Evolutionary conservation across 1,140 invertebrate genomes (phyloP), one percentile per base, ranked within the genome.

Genomic region (Conus ventricosus): DNA sequence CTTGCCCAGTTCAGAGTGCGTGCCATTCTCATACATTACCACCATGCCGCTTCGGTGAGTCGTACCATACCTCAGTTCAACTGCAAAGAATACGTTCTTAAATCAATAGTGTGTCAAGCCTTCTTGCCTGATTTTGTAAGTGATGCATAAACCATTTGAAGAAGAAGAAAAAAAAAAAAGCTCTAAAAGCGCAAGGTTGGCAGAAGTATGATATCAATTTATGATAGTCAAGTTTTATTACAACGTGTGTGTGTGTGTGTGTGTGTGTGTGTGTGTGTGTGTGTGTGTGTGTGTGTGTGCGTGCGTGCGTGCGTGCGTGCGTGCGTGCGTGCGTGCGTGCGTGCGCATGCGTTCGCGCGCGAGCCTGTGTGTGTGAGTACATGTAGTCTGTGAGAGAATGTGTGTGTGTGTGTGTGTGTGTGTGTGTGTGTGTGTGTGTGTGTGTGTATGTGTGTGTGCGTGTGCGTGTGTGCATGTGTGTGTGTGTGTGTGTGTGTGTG

Each of bases 1-100:
- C 82, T 91, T 81, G 10, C 90, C 86, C 39, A 90, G 84, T 7
- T 90, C 91, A 53, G 71, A 25, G 13, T 80, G 63, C n/a, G 84
- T 80, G 60, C 25, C 78, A 20, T 60, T 80, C 11, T 81, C 80
- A 53, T 51, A 63, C 54, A 90, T 57, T 54, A 88, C 54, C 7
- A 89, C 90, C 87, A 84, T 55, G 88, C 88, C 17, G 51, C n/a
- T 39, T 15, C 13, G 25, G 60, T 57, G 57, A 17, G 17, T 39
- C 6, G 51, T 53, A 7, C 54, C 54, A 39, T 27, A 82, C 27
- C 15, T 20, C 39, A 53, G 54, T 6, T 51, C 54, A 82, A 53
- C 39, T 82, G 54, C 7, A 27, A 15, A 82, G 23, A 55, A 51
- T 39, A 39, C 39, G 39, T 39, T 39, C 0, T 39, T 39, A 39